Base-by-base conservation (phyloP, 2,888 invertebrate species). In the Ceraclea dissimilis region DNA sequence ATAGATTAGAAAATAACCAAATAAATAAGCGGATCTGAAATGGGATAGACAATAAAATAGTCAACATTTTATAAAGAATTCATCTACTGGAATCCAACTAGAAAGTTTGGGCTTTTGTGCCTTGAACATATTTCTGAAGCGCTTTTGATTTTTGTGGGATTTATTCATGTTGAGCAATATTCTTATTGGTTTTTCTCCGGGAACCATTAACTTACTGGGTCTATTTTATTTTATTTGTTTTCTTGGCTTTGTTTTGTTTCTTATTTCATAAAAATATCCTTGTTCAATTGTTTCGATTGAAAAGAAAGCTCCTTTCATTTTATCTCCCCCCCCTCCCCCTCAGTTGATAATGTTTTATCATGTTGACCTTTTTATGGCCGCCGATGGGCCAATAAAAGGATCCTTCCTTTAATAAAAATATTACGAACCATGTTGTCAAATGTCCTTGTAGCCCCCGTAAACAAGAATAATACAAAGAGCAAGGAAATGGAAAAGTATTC, bases 281-380 rank as follows among this genome's bases (percentile, higher is more conserved):
- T n/a, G 39, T n/a, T 39, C 39, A 39, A 39, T 39, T 39, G 39
- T 39, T 39, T 39, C 39, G 39, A 39, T 39, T 39, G 39, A 39
- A 39, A 39, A 39, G n/a, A 16, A n/a, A 4, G 39, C 2, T 16
- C 8, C 13, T 39, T 39, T 39, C 39, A 26, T 39, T 16, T 39
- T 8, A n/a, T 31, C 11, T 31, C 31, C 31, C 6, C 31, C 11
- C 6, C 31, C 31, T 31, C 11, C 31, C 11, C 31, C 11, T 31
- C n/a, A n/a, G n/a, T n/a, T n/a, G 39, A 39, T 39, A 39, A 39
- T 39, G 39, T 4, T 39, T 39, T 39, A 39, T 39, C 13, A 5
- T 13, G 39, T 39, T 39, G 39, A 8, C 39, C 39, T 39, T 39
- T 39, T 39, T 39, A 39, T 39, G 2, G 39, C 13, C 39, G 13